Percentiles rank a stretch among this genome's conserved stretches.
Conservation (phyloP, 2,888 invertebrate genomes). For the Ochropleura plecta region DNA sequence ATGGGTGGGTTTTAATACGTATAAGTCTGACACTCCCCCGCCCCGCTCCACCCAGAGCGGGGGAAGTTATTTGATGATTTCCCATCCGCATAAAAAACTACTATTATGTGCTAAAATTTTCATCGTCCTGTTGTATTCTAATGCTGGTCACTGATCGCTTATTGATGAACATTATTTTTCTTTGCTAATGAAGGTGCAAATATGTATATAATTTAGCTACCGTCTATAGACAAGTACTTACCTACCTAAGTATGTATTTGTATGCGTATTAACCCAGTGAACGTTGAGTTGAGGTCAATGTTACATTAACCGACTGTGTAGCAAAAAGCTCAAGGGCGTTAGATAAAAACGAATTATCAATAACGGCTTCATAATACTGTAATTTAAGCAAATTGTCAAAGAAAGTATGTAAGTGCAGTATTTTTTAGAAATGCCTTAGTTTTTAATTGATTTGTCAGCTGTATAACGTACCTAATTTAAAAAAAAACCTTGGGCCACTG, state of each 20-base stretch:
- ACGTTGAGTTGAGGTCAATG: constrained; percentile 35
- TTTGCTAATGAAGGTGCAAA: too few relatives aligned
- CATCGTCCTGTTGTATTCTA: not conserved
- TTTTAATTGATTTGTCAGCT: not conserved
- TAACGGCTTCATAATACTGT: not conserved
- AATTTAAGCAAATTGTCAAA: not conserved
- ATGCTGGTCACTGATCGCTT: not conserved
- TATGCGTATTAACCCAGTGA: constrained; percentile 1
- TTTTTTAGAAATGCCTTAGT: not conserved
- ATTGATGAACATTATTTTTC: not conserved
- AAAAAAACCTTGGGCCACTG: not conserved
- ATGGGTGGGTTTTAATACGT: too few relatives aligned
- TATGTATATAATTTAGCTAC: not conserved
- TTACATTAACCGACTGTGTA: constrained; percentile 23
- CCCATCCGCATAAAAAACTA: too few relatives aligned
- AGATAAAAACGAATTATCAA: constrained; percentile 4
- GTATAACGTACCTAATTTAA: not conserved
- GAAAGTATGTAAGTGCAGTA: not conserved
- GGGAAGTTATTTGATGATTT: too few relatives aligned
- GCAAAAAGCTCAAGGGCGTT: constrained; percentile 31
- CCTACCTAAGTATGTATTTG: not conserved
- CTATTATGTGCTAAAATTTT: not conserved
- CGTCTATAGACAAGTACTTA: not conserved
- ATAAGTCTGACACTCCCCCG: too few relatives aligned
- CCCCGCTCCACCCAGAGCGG: too few relatives aligned